These are phyloP conservation scores for Carlito syrichta DNA, from an alignment of 2,113 vertebrate species.

Conservation along the genomic window DNA sequence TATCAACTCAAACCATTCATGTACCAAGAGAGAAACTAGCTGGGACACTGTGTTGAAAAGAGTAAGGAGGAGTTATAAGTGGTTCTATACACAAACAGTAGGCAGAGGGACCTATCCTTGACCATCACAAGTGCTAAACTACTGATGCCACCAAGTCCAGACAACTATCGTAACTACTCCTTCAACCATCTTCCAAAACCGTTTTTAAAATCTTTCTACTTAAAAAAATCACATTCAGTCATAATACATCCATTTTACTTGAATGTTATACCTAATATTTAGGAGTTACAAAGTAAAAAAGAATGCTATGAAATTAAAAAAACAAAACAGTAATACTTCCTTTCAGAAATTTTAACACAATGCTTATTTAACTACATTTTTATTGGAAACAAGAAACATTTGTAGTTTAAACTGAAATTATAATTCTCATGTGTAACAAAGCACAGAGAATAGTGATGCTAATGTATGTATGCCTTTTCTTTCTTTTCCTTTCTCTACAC, in stretches of 20 bases:
- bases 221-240: slow-evolving; percentile 25
- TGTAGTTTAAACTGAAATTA: not conserved
- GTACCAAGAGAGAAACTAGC: not conserved
- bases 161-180: not conserved
- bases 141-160: not conserved
- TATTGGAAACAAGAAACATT: not conserved
- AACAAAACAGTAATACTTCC: not conserved
- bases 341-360: not conserved
- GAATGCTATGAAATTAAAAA: not conserved
- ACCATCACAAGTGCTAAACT: not conserved
- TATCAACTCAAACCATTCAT: not conserved
- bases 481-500: not conserved
- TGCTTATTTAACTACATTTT: not conserved
- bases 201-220: not conserved
- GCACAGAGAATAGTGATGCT: not conserved
- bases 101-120: not conserved
- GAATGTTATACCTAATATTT: not conserved
- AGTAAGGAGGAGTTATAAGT: not conserved
- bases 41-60: not conserved
- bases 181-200: not conserved
- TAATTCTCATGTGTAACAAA: not conserved
- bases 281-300: not conserved
- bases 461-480: not conserved
- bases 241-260: not conserved
- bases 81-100: not conserved